Evolutionary conservation across 2,797 vertebrate genomes (phyloP).

Genomic region (Danio aesculapii): DNA sequence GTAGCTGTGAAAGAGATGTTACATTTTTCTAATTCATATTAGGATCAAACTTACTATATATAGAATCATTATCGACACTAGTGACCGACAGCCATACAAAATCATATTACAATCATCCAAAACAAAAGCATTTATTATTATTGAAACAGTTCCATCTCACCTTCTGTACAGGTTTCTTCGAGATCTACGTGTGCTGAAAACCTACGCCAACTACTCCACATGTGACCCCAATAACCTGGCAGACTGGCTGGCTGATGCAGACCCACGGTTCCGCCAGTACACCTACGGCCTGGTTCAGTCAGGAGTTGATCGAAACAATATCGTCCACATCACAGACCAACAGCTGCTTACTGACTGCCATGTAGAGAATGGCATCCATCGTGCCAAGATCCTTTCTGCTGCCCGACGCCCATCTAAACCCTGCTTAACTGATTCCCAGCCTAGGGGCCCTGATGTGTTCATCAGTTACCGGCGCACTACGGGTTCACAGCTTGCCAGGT

Average conservation of each 20-base stretch:
- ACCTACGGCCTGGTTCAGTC: slow-evolving; percentile 93
- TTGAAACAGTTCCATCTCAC: not conserved
- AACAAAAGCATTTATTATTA: not conserved
- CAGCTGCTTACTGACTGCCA: slow-evolving; percentile 91
- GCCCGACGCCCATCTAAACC: slow-evolving; percentile 81
- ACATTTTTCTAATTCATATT: too few species aligned
- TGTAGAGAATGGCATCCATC: slow-evolving; percentile 87
- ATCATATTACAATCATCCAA: not conserved
- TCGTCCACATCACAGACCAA: slow-evolving; percentile 89
- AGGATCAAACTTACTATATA: too few species aligned
- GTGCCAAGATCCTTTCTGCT: slow-evolving; percentile 85
- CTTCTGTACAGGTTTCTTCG: slow-evolving; percentile 85
- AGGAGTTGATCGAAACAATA: slow-evolving; percentile 85
- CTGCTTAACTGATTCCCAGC: slow-evolving; percentile 77
- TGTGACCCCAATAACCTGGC: slow-evolving; percentile 96
- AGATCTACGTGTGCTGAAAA: slow-evolving; percentile 93
- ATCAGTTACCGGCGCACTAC: slow-evolving; percentile 96
- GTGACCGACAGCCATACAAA: not conserved
- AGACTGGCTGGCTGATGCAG: slow-evolving; percentile 90
- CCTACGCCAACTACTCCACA: slow-evolving; percentile 92
- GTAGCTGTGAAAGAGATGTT: too few species aligned
- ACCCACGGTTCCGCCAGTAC: slow-evolving; percentile 94
- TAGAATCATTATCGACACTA: too few species aligned
- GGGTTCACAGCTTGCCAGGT: slow-evolving; percentile 97
- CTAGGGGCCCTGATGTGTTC: slow-evolving; percentile 90